Percentiles rank a stretch among this genome's conserved stretches.
Evolutionary conservation across 2,888 invertebrate genomes (phyloP).

Genomic region (Pycnomerus fuliginosus): DNA sequence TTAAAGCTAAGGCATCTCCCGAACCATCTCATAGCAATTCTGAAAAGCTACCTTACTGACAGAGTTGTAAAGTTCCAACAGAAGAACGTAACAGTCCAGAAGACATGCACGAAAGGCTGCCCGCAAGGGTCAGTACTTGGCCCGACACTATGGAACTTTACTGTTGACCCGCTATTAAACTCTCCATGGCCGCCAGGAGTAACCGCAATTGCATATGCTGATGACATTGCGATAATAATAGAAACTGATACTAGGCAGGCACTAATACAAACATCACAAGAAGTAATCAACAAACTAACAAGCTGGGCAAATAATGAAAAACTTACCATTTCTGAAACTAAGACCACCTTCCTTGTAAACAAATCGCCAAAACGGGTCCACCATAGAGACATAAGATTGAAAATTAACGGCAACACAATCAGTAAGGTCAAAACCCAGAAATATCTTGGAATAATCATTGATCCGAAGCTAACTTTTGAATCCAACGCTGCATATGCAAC

Average conservation of each 20-base stretch:
- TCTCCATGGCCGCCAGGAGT: background rate
- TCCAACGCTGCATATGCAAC: background rate
- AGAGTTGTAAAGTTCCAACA: background rate
- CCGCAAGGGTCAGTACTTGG: conserved; percentile 1
- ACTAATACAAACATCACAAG: background rate
- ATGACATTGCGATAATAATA: background rate
- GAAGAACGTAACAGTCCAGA: background rate
- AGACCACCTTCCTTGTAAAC: background rate
- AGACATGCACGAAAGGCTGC: conserved; percentile 1
- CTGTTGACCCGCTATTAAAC: background rate
- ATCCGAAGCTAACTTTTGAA: background rate
- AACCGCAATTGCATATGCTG: background rate
- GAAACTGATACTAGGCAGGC: background rate
- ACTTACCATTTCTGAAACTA: background rate
- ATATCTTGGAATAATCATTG: background rate
- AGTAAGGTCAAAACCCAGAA: background rate
- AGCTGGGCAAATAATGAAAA: background rate
- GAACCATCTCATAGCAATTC: background rate
- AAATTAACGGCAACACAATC: background rate
- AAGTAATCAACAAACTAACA: background rate
- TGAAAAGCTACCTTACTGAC: conserved; percentile 15
- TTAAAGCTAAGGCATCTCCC: conserved; percentile 7
- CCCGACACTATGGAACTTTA: conserved; percentile 1
- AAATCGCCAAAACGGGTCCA: background rate
- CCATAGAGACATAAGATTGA: background rate